Base-by-base conservation (phyloP, 2,797 vertebrate genomes). In the Zalophus californianus region DNA sequence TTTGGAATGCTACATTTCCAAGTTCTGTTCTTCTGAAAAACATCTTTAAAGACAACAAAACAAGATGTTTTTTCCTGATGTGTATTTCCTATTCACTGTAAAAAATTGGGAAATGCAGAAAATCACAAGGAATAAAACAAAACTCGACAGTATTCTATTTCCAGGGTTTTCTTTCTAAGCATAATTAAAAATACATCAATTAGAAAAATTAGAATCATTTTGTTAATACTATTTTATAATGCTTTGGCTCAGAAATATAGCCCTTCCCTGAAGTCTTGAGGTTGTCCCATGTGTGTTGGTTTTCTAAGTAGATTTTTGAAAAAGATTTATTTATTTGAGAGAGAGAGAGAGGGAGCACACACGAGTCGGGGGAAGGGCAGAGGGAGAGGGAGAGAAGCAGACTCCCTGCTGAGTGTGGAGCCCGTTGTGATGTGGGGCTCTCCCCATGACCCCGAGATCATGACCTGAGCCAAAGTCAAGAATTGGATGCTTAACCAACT, bases 81-180 rank as follows among this genome's bases (percentile, higher is more conserved):
- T 96, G 29, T 50, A 82, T 10, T 79, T 86, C 70, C 52, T 91
- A 32, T 38, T 72, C 15, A 75, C 48, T 89, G 23, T 48, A 89
- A 58, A 78, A 91, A 64, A 25, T 83, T 83, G 23, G 41, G 72
- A 96, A 86, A 72, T 50, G 56, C 0, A 64, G 41, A 77, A 87
- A 95, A 72, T 80, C 66, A 87, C 9, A 87, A 83, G 50, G 15
- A 66, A 88, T 58, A 82, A 92, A 90, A 72, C 23, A 50, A 85
- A 85, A 41, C 23, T 48, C 7, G 3, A 9, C 4, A 54, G 9
- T 35, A 84, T 68, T 88, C 68, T 7, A 77, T n/a, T 77, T 72
- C 16, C 32, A 58, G 60, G 7, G 3, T 58, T 23, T 90, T 87
- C 48, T 35, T 4, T 21, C 16, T 70, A 73, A 90, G 13, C 7